Base-by-base conservation (phyloP, 2,797 vertebrate genomes). In the Gymnothorax reevesii region DNA sequence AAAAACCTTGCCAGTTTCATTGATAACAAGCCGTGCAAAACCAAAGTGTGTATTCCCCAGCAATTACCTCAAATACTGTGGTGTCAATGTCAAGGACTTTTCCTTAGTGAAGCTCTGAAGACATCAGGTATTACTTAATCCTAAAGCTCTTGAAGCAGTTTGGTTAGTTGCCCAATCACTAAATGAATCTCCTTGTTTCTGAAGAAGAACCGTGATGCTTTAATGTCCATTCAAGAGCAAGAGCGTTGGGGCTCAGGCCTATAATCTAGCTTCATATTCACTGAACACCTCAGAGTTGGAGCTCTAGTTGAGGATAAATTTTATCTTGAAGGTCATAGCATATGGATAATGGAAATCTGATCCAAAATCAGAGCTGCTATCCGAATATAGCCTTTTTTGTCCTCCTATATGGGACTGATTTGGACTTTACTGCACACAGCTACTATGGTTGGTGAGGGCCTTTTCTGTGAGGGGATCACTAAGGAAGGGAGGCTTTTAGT, bases 1-100 rank as follows among this genome's bases (percentile, higher is more conserved):
- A 22, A 42, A 12, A 84, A 55, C 42, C 49, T 3, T 10, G 6
- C 83, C 15, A 49, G 54, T 85, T 52, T 55, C n/a, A 73, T 57
- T 6, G 52, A 54, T 17, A 85, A 71, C 84, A 71, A 73, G 84
- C 20, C n/a, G 42, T 85, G 66, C 57, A 52, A 55, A 54, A 27
- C 62, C 25, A 69, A 57, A 73, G 15, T 4, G 64, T 57, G 9
- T 25, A 55, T 27, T 7, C 66, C n/a, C 22, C 10, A n/a, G 55
- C 66, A 85, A 71, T 54, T 85, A 85, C 2, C 3, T 8, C 66
- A 85, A 49, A 84, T 49, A 80, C 77, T 8, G 12, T n/a, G 57
- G 7, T 71, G 84, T 73, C 66, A 57, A 85, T 71, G 49, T 25
- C 62, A 69, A 49, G 60, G 66, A 7, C 22, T 25, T 27, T n/a